These are phyloP conservation scores for Silurus aristotelis DNA, from an alignment of 2,797 vertebrate genomes.

Conservation along the genomic window DNA sequence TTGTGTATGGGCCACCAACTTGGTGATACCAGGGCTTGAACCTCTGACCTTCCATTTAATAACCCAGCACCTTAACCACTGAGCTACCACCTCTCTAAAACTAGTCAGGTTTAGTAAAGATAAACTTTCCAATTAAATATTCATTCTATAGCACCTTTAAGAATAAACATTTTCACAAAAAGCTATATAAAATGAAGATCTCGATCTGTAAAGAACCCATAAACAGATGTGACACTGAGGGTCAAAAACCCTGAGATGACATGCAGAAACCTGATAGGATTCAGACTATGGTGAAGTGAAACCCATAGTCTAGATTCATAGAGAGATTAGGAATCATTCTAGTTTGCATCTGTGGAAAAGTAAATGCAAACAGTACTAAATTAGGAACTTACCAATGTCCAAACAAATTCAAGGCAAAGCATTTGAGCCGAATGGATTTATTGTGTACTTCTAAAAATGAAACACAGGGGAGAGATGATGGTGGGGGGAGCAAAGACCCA, in stretches of 20 bases:
- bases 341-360: neutral
- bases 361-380: conserved; percentile 7
- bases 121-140: neutral
- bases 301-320: too few species aligned
- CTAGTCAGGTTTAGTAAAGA: neutral
- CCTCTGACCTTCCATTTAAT: too few species aligned
- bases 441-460: neutral
- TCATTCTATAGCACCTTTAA: neutral
- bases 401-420: neutral
- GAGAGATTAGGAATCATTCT: neutral
- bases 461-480: neutral
- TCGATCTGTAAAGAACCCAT: neutral
- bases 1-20: too few species aligned
- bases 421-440: neutral
- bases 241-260: neutral
- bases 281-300: neutral
- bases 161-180: neutral
- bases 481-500: neutral
- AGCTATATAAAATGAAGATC: neutral
- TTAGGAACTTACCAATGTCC: neutral
- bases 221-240: neutral
- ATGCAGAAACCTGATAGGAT: neutral
- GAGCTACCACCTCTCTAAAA: too few species aligned
- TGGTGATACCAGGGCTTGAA: too few species aligned
- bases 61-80: too few species aligned